A percentile compares a stretch with the other conserved stretches of the same genome.
Conservation (phyloP, 2,797 vertebrate genomes). For the Propithecus deckenii region DNA sequence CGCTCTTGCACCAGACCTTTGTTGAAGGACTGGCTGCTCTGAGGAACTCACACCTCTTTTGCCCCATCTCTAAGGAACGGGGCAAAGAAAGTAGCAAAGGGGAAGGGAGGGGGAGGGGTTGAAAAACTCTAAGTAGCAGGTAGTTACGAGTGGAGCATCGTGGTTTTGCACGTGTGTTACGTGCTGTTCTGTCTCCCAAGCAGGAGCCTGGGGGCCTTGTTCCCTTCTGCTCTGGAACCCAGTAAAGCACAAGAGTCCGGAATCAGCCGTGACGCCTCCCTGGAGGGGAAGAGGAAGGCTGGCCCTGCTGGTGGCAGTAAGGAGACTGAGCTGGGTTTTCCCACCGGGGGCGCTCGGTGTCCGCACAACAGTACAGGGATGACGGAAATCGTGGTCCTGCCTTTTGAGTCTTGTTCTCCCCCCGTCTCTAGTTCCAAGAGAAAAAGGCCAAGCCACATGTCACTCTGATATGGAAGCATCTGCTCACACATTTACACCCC, state of each 20-base stretch:
- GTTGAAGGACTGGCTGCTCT: neutral
- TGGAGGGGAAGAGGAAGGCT: neutral
- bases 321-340: neutral
- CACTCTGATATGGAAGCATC: neutral
- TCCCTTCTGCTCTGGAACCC: neutral
- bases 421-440: neutral
- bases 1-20: neutral
- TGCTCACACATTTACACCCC: neutral
- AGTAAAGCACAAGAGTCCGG: accelerated
- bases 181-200: accelerated
- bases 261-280: neutral
- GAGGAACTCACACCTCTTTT: neutral
- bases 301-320: neutral
- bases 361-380: neutral
- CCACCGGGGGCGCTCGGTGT: too few species aligned
- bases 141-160: accelerated
- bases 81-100: too few species aligned
- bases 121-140: neutral
- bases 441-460: neutral
- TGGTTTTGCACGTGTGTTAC: neutral
- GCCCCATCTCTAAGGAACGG: neutral
- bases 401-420: neutral
- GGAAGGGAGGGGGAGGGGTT: neutral
- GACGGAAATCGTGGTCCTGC: neutral
- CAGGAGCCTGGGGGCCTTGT: accelerated